Percentiles rank a stretch among this genome's conserved stretches.
Evolutionary conservation across 2,888 invertebrate species (phyloP).

Genomic region (Epistrophella euchroma): DNA sequence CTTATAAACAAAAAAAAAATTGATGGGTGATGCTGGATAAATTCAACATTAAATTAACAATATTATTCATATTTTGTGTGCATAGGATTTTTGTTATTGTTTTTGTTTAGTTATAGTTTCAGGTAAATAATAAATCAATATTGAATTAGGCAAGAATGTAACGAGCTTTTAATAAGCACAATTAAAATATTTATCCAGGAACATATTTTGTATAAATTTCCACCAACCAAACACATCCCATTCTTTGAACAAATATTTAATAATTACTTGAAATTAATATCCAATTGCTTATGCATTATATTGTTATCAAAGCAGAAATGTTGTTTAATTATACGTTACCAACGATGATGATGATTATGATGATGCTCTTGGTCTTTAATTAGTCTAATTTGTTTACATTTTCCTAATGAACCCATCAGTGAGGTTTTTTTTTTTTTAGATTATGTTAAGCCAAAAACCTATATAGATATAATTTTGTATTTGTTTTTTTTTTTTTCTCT

Average conservation of each 20-base stretch:
- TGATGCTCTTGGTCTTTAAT: conserved; percentile 30
- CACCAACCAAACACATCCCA: background rate
- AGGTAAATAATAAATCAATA: conserved; percentile 14
- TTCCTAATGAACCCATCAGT: conserved; percentile 21
- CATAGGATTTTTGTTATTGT: background rate
- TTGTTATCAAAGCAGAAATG: background rate
- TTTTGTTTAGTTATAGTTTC: background rate
- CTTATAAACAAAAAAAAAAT: background rate
- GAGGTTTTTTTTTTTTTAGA: background rate
- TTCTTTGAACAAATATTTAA: conserved; percentile 30
- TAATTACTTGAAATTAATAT: conserved; percentile 31
- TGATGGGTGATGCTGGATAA: conserved; percentile 4
- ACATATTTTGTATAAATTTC: background rate
- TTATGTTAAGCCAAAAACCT: background rate
- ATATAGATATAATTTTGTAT: background rate
- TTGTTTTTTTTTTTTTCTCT: background rate
- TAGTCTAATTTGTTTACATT: conserved; percentile 43
- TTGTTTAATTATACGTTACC: conserved; percentile 2
- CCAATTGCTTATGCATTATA: conserved; percentile 21
- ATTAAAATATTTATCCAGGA: conserved; percentile 3
- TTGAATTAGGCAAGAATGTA: conserved; percentile 1
- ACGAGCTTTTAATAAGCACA: conserved; percentile 19
- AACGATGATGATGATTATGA: conserved; percentile 4
- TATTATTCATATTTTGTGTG: background rate
- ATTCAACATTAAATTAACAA: conserved; percentile 25